phyloP scores from a whole-genome alignment of 2,113 vertebrate genomes.

The Trogon melanurus region DNA sequence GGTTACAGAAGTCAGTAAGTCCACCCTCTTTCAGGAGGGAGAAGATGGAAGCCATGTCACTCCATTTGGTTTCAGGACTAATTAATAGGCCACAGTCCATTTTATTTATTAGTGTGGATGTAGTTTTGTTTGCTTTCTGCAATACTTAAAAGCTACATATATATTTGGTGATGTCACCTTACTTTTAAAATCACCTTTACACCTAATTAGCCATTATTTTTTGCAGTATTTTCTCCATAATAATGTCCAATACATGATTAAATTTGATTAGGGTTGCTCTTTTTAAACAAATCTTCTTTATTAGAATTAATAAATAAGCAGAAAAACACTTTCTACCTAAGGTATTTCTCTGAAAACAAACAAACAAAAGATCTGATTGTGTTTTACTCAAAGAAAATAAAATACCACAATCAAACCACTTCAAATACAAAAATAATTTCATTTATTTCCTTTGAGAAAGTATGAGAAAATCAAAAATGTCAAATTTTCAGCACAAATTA shows the following conservation, averaged over 20 bases:
- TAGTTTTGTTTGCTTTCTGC: background rate
- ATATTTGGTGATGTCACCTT: background rate
- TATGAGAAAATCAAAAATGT: background rate
- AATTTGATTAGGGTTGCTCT: background rate
- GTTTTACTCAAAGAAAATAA: background rate
- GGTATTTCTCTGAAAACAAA: background rate
- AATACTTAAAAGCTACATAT: background rate
- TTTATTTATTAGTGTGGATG: background rate
- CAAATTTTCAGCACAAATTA: background rate
- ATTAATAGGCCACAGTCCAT: background rate
- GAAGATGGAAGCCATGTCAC: background rate
- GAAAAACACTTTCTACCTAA: background rate
- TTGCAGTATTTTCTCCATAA: background rate
- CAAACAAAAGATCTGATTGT: background rate
- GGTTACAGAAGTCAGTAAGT: background rate
- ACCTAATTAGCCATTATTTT: background rate
- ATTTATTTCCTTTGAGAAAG: background rate
- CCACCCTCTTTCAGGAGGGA: background rate
- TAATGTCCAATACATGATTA: background rate
- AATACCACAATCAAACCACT: background rate
- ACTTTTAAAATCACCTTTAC: background rate
- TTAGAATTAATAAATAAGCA: background rate
- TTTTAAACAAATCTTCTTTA: background rate
- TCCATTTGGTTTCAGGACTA: background rate
- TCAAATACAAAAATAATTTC: background rate